These are phyloP conservation scores for Nannoperca australis DNA, from an alignment of 2,797 vertebrate genomes.

Conservation along the genomic window DNA sequence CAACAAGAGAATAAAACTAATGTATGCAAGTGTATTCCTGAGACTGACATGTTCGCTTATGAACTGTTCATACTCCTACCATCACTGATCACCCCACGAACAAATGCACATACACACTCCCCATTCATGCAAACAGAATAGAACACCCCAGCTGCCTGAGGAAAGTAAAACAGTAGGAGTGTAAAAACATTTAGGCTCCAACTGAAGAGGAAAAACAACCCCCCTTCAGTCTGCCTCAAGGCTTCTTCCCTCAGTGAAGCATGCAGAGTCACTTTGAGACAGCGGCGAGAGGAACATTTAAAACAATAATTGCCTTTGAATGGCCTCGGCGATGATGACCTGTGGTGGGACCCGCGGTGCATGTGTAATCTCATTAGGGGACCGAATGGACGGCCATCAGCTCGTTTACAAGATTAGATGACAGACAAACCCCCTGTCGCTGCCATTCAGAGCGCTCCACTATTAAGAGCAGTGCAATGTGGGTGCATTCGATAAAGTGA, in stretches of 20 bases:
- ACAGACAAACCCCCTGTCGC: constrained; percentile 72
- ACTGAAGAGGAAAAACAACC: constrained; percentile 48
- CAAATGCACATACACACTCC: constrained; percentile 14
- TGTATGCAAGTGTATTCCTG: constrained; percentile 22
- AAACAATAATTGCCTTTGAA: constrained; percentile 84
- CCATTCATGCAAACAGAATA: constrained; percentile 21
- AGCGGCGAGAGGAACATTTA: constrained; percentile 73
- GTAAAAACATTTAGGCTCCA: constrained; percentile 58
- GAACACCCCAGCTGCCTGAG: constrained; percentile 32
- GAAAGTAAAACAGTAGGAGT: constrained; percentile 55
- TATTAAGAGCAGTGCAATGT: constrained; percentile 71
- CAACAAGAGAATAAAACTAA: constrained; percentile 5
- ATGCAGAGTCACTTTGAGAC: constrained; percentile 50
- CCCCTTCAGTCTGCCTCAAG: constrained; percentile 38
- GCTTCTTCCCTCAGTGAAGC: constrained; percentile 38
- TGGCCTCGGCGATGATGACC: constrained; percentile 82
- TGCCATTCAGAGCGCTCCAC: constrained; percentile 79
- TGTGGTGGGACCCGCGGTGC: constrained; percentile 82
- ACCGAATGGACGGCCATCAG: constrained; percentile 82
- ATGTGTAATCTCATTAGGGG: constrained; percentile 88
- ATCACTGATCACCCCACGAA: not conserved
- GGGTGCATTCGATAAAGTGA: constrained; percentile 31
- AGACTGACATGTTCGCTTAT: constrained; percentile 1
- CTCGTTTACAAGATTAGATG: constrained; percentile 87
- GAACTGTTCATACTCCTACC: constrained; percentile 9